Base-by-base conservation (phyloP, 2,888 invertebrate species). In the Glyphotaelius pellucidus region DNA sequence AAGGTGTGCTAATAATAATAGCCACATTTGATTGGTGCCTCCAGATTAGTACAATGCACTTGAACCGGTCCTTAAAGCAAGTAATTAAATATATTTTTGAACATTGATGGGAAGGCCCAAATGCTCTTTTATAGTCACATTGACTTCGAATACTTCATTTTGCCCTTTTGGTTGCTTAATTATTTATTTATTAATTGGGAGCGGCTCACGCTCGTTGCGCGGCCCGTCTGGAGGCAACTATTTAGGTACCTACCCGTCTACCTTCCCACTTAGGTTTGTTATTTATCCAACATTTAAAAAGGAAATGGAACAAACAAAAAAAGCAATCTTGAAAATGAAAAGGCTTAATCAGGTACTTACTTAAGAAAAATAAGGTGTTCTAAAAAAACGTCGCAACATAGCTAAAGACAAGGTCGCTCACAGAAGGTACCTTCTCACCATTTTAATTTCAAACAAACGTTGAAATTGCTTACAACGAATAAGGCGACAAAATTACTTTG, bases 401-500 rank as follows among this genome's bases (percentile, higher is more conserved):
- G 2, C 9, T n/a, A 67, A n/a, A 25, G 11, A 67, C 25, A 25
- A 67, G 25, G n/a, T 67, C 25, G 25, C n/a, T 67, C 67, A 67
- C 9, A 25, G 25, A 67, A 67, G 25, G 25, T 67, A 67, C 67
- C 7, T n/a, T 67, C 25, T 67, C 67, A 67, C 67, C n/a, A 7
- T 67, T 67, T 67, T 67, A 67, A 67, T 67, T 67, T 67, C 35
- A 11, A 83, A 83, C 83, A 83, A 86, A 86, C 42, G 38, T 42
- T 86, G n/a, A 38, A 47, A 86, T 86, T 86, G 85, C n/a, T 42
- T 86, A 9, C 30, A 42, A 86, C 85, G 38, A 86, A 86, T 86
- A 86, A 86, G 85, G 85, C 47, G 85, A 42, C 42, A 42, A 86
- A 86, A 86, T 42, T 38, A 86, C 85, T n/a, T 38, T 42, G 86